phyloP scores from a whole-genome alignment of 2,113 vertebrate genomes.

The Bos javanicus region DNA sequence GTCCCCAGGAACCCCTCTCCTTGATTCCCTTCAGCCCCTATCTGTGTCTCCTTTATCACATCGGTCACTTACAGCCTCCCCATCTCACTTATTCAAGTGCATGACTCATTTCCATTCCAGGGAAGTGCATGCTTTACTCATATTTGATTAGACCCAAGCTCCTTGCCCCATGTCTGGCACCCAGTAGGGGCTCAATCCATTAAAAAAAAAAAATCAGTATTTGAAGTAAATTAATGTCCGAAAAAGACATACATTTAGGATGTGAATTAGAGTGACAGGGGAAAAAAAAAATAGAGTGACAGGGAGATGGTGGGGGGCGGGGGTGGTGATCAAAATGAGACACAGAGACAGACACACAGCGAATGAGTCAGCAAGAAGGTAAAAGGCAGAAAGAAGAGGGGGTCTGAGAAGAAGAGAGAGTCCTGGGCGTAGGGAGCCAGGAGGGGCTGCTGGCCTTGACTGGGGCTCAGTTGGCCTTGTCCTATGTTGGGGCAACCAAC shows the following conservation, averaged over 20 bases:
- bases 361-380: not conserved
- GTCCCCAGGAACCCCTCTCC: not conserved
- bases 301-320: not conserved
- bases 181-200: not conserved
- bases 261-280: not conserved
- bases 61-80: not conserved
- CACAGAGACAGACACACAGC: not conserved
- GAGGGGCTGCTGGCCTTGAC: not conserved
- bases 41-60: not conserved
- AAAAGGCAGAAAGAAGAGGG: not conserved
- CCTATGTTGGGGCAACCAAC: not conserved
- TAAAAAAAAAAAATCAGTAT: not conserved
- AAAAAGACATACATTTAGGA: constrained; percentile 13
- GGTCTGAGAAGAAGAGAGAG: not conserved
- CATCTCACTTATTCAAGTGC: not conserved
- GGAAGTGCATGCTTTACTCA: not conserved
- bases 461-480: not conserved
- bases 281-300: not conserved
- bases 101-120: constrained; percentile 35
- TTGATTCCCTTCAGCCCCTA: not conserved
- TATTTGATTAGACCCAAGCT: constrained; percentile 16
- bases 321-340: not conserved
- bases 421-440: not conserved
- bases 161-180: not conserved
- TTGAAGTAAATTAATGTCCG: constrained; percentile 34